phyloP scores from a whole-genome alignment of 2,113 vertebrate genomes.

The Colius striatus region DNA sequence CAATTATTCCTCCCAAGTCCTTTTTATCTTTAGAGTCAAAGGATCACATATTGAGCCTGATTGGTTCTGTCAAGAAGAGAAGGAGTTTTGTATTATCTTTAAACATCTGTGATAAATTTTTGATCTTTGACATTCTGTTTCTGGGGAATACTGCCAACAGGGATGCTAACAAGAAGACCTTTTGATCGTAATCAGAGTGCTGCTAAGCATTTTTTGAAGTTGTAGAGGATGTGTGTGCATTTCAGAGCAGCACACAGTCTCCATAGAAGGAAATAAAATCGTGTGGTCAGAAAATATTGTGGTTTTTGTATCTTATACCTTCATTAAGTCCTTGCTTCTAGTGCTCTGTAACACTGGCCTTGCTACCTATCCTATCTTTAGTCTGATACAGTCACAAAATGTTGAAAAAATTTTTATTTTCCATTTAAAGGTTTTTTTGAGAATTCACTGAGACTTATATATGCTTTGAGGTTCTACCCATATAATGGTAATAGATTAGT shows the following conservation, averaged over 20 bases:
- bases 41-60: background rate
- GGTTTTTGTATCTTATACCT: background rate
- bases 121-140: constrained; percentile 56
- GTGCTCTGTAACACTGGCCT: background rate
- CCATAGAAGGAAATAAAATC: background rate
- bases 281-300: background rate
- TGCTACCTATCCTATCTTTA: background rate
- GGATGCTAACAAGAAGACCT: background rate
- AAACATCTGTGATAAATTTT: constrained; percentile 65
- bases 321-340: background rate
- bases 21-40: background rate
- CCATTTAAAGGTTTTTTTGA: background rate
- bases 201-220: constrained; percentile 9
- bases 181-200: background rate
- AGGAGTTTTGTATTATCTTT: constrained; percentile 61
- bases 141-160: background rate
- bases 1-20: background rate
- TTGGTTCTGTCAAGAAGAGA: background rate
- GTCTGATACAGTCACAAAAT: background rate
- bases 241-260: background rate
- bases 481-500: background rate
- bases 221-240: background rate
- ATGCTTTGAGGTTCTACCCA: background rate
- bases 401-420: background rate
- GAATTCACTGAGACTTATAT: background rate